Percentiles rank a stretch among this genome's conserved stretches.
These are phyloP conservation scores for Hippocampus comes DNA, from an alignment of 2,113 vertebrate genomes.

Conservation along the genomic window DNA sequence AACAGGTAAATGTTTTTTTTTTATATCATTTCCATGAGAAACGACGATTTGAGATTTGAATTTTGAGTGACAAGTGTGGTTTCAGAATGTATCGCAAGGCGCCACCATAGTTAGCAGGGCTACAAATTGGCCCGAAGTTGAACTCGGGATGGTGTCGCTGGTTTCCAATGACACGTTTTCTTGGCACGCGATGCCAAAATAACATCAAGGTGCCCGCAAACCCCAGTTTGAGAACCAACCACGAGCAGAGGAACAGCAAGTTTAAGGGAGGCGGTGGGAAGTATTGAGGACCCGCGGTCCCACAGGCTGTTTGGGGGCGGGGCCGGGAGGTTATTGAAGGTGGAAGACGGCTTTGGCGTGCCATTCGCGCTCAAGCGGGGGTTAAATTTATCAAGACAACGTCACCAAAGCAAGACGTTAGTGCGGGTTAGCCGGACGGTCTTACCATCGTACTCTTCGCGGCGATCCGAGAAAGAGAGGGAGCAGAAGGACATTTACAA, in stretches of 20 bases:
- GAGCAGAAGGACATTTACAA: constrained; percentile 68
- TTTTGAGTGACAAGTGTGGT: no score
- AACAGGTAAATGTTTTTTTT: no score
- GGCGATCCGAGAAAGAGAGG: constrained; percentile 71
- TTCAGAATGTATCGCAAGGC: no score
- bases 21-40: no score
- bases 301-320: not conserved
- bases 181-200: no score
- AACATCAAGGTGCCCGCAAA: no score
- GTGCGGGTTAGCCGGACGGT: constrained; percentile 18
- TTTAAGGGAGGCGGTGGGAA: constrained; percentile 9
- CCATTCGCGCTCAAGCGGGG: constrained; percentile 17
- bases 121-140: no score
- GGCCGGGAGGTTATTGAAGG: no score
- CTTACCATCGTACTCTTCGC: constrained; percentile 83
- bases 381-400: not conserved
- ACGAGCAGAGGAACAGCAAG: constrained; percentile 31
- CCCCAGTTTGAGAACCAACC: constrained; percentile 5
- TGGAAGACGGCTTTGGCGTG: not conserved
- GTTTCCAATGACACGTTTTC: no score
- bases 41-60: no score
- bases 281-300: not conserved
- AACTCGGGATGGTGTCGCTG: no score
- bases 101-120: no score
- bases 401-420: not conserved